Percentiles rank a stretch among this genome's conserved stretches.
Conservation (phyloP, 2,888 invertebrate genomes). For the Agrochola lychnidis region DNA sequence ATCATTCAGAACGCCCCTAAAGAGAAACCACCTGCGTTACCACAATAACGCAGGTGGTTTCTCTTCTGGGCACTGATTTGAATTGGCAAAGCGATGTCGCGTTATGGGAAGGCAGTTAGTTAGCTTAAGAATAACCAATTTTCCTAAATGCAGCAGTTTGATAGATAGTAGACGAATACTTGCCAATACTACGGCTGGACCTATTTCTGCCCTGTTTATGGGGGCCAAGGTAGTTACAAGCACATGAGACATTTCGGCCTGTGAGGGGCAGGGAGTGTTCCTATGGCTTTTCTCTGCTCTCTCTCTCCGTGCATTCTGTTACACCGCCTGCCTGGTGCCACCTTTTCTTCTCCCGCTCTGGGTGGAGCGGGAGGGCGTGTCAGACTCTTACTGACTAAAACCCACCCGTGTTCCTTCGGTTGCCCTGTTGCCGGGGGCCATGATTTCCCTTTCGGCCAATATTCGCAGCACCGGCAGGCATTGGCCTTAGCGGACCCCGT, state of each 20-base stretch:
- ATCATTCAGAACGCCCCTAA: background rate
- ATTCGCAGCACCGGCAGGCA: too few relatives aligned
- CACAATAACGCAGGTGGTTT: too few relatives aligned
- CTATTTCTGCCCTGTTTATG: background rate
- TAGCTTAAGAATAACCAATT: background rate
- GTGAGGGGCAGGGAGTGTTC: background rate
- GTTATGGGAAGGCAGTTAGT: background rate
- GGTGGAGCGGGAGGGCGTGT: too few relatives aligned
- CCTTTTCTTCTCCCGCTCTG: too few relatives aligned
- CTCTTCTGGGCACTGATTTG: background rate
- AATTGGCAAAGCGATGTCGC: background rate
- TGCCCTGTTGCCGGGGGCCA: too few relatives aligned
- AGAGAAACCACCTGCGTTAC: too few relatives aligned
- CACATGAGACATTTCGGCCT: background rate
- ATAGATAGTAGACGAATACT: background rate
- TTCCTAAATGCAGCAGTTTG: background rate
- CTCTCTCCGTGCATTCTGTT: background rate
- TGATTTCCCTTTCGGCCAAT: too few relatives aligned
- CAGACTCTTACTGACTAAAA: too few relatives aligned
- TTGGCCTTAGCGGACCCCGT: too few relatives aligned
- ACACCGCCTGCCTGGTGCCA: background rate
- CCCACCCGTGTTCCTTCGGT: too few relatives aligned
- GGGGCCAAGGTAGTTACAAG: background rate
- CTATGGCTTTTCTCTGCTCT: too few relatives aligned
- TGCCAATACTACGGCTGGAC: background rate